Evolutionary conservation across 2,888 invertebrate genomes (phyloP).

Genomic region (Plagodis pulveraria): DNA sequence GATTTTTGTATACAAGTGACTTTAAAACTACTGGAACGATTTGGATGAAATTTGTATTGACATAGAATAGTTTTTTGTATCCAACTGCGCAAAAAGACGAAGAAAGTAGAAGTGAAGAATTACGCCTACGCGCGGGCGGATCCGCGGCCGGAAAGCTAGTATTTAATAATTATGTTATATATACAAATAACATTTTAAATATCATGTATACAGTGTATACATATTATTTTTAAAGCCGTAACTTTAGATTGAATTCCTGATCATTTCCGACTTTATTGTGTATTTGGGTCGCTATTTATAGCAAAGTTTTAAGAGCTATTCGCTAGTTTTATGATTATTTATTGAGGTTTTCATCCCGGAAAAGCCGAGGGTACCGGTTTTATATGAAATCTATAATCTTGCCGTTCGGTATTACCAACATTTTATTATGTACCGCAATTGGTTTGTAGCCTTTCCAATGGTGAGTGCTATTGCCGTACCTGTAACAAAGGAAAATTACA

Average conservation of each 20-base stretch:
- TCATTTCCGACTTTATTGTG: neutral
- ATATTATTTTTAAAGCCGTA: neutral
- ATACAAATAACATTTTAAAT: no score
- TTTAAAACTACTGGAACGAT: no score
- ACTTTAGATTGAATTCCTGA: slow-evolving; percentile 1
- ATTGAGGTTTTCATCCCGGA: slow-evolving; percentile 32
- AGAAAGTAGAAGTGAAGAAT: no score
- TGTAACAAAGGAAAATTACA: slow-evolving; percentile 27
- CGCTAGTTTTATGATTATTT: slow-evolving; percentile 30
- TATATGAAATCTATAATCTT: slow-evolving; percentile 32
- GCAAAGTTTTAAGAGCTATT: slow-evolving; percentile 24
- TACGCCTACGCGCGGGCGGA: no score
- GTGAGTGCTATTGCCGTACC: slow-evolving; percentile 21
- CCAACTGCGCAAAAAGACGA: no score
- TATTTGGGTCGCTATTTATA: slow-evolving; percentile 23
- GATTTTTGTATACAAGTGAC: no score
- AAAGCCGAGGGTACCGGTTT: slow-evolving; percentile 22
- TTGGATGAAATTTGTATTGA: no score
- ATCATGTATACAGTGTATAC: no score
- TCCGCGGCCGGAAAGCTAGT: no score
- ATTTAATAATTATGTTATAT: no score
- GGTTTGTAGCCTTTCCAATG: slow-evolving; percentile 8
- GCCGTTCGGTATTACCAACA: slow-evolving; percentile 19
- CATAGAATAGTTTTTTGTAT: no score
- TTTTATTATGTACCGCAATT: slow-evolving; percentile 25